Percentiles rank a stretch among this genome's conserved stretches.
phyloP scores from a whole-genome alignment of 2,113 vertebrate genomes.

The Campylorhamphus procurvoides region DNA sequence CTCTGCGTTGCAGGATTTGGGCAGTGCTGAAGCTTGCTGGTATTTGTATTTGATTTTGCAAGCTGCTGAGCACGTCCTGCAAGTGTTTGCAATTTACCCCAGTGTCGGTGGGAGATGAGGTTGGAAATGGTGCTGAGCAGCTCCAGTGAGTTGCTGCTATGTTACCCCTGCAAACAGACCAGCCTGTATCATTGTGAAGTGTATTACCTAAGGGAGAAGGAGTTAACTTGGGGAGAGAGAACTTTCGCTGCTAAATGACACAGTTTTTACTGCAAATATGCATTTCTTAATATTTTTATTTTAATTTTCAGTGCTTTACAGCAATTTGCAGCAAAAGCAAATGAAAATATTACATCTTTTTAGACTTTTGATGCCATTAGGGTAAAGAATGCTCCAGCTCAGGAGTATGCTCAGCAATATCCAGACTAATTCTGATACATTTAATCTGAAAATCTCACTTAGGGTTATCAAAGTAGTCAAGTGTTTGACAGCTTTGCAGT shows the following conservation, averaged over 20 bases:
- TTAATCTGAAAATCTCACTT: background rate
- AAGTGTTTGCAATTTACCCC: background rate
- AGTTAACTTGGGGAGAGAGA: background rate
- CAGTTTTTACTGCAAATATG: background rate
- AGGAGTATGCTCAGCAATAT: background rate
- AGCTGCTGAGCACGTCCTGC: background rate
- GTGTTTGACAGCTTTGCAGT: background rate
- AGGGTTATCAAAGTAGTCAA: background rate
- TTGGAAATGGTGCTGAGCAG: background rate
- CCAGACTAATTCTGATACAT: background rate
- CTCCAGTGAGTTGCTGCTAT: background rate
- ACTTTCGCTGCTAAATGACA: background rate
- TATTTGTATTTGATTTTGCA: background rate
- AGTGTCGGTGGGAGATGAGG: background rate
- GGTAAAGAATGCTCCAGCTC: background rate
- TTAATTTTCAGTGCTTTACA: background rate
- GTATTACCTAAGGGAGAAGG: background rate
- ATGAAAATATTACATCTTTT: background rate
- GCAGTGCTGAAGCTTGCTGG: background rate
- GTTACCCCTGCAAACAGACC: background rate
- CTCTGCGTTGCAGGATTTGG: background rate
- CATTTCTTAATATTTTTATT: background rate
- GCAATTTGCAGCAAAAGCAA: background rate
- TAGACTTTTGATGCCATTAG: fast-evolving
- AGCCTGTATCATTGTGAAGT: background rate